A percentile compares a stretch with the other conserved stretches of the same genome.
phyloP scores from a whole-genome alignment of 2,113 vertebrate species.

The Paracyprichromis sp. region DNA sequence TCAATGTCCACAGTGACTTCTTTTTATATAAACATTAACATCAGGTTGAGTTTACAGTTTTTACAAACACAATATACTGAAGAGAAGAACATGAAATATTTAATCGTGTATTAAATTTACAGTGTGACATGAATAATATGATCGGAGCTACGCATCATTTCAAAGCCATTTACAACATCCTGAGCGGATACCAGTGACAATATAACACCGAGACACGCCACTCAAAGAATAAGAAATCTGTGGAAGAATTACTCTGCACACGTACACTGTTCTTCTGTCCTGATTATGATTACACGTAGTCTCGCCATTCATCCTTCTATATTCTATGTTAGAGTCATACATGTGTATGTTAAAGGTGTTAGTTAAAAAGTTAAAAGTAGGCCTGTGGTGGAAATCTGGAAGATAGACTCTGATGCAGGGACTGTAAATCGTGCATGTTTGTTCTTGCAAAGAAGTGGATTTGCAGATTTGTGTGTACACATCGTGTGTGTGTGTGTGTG shows the following conservation, averaged over 20 bases:
- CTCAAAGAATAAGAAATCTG: neutral
- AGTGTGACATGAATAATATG: neutral
- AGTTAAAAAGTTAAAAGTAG: neutral
- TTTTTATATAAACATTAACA: neutral
- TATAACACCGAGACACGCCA: neutral
- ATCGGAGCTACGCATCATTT: neutral
- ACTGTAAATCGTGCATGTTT: neutral
- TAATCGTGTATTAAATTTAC: neutral
- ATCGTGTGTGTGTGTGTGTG: fast-evolving
- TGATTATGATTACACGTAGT: neutral
- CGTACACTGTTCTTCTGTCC: neutral
- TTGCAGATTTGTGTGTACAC: neutral
- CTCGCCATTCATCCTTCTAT: neutral
- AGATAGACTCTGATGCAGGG: fast-evolving
- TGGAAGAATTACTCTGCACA: neutral
- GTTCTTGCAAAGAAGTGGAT: neutral
- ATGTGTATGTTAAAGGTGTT: neutral
- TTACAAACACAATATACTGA: neutral
- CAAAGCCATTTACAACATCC: neutral
- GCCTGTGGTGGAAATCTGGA: neutral
- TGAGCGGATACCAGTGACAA: fast-evolving
- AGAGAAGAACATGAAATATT: fast-evolving
- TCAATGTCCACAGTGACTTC: neutral
- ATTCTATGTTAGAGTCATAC: neutral
- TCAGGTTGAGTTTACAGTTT: neutral